phyloP scores from a whole-genome alignment of 2,113 vertebrate genomes.

The Chiloscyllium plagiosum region DNA sequence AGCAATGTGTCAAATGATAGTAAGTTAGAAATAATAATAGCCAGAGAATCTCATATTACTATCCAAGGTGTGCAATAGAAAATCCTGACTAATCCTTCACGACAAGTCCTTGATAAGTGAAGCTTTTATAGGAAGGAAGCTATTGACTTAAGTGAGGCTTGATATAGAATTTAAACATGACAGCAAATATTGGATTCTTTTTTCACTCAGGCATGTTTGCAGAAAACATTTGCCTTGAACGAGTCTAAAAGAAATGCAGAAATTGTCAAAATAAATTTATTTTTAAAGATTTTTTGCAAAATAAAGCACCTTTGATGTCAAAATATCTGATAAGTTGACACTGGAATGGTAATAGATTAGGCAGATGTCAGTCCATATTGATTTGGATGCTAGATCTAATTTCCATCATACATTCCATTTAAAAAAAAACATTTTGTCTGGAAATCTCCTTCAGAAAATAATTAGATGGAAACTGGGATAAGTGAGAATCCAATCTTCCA shows the following conservation, averaged over 20 bases:
- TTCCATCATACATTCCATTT: not conserved
- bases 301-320: not conserved
- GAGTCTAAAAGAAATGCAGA: not conserved
- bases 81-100: slow-evolving; percentile 12
- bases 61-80: not conserved
- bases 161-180: not conserved
- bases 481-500: not conserved
- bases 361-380: not conserved
- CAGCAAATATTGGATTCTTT: not conserved
- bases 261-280: not conserved
- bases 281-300: not conserved
- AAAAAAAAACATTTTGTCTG: not conserved
- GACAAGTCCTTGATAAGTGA: not conserved
- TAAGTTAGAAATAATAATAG: slow-evolving; percentile 17
- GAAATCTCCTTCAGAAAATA: not conserved
- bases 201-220: not conserved
- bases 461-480: not conserved
- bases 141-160: not conserved
- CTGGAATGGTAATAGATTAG: no score
- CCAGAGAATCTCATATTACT: not conserved
- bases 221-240: not conserved
- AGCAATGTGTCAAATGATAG: slow-evolving; percentile 4
- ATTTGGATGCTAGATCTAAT: not conserved
- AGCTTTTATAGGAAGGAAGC: not conserved
- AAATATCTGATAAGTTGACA: not conserved